Base-by-base conservation (phyloP, 2,113 vertebrate genomes). In the Saccopteryx leptura region DNA sequence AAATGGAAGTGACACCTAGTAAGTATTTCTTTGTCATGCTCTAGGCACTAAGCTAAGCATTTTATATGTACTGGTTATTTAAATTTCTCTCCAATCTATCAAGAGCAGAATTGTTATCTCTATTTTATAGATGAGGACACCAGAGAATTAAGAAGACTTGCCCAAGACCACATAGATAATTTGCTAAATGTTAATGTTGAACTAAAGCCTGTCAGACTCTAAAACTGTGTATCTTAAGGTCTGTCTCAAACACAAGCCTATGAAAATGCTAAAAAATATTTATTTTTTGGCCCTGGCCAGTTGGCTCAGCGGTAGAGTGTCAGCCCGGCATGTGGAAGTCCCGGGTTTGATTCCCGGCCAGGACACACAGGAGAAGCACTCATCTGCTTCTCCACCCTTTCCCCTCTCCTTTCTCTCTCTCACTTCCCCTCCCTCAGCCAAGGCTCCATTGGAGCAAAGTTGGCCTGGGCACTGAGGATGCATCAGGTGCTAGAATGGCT, bases 21-120 rank as follows among this genome's bases (percentile, higher is more conserved):
- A 76, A 39, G 39, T 39, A 39, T 39, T 39, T 39, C 39, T 5
- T 23, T 76, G 50, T 7, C 26, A 75, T 74, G 33, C 10, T 90
- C 48, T 15, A 87, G 60, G 69, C 8, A 71, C 9, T 65, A 78
- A 54, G 48, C 48, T 94, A 80, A 92, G 14, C 3, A 89, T 75
- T 95, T 96, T 79, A 65, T 69, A 39, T 65, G 39, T 91, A 60
- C 18, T 91, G 65, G 9, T 82, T n/a, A 84, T 52, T 90, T 95
- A 93, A 90, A 97, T 5, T 69, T 90, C 72, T 84, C 63, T 87
- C 74, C 92, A 84, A 90, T 74, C 15, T 14, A 39, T 33, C 79
- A 93, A 90, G 81, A 83, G 86, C 84, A 15, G 19, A 96, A 88
- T 63, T 83, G 72, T 39, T 13, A 19, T 60, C 78, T 84, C 11